Evolutionary conservation across 2,113 vertebrate genomes (phyloP).

Genomic region (Coracopsis vasa): DNA sequence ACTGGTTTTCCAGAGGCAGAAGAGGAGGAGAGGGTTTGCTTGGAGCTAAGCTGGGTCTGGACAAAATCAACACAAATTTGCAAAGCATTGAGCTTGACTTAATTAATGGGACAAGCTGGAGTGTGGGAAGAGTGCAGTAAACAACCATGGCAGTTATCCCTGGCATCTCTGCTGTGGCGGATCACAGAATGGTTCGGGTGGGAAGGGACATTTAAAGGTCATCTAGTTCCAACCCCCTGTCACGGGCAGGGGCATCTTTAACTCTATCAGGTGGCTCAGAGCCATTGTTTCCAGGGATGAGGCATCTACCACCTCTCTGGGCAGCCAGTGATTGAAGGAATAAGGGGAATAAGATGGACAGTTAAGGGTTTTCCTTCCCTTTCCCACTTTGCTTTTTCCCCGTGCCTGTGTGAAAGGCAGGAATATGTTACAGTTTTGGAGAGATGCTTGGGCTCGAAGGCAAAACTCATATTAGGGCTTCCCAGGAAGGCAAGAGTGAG

Average conservation of each 20-base stretch:
- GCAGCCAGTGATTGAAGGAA: background rate
- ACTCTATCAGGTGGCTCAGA: background rate
- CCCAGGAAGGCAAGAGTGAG: background rate
- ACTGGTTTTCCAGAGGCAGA: background rate
- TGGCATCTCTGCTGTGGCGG: background rate
- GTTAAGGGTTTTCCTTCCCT: background rate
- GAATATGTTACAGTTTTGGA: background rate
- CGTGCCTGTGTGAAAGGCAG: background rate
- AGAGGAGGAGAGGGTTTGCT: background rate
- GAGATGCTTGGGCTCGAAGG: background rate
- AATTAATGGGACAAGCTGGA: background rate
- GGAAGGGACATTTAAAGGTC: background rate
- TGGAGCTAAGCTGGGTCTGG: background rate
- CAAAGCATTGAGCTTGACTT: background rate
- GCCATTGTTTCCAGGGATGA: background rate
- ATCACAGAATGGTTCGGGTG: background rate
- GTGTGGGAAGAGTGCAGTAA: background rate
- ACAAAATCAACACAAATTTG: background rate
- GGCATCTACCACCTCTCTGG: background rate
- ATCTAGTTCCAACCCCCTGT: background rate
- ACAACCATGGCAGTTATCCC: background rate
- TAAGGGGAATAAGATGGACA: background rate
- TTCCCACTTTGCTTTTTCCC: background rate
- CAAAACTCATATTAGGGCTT: background rate
- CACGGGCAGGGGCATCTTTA: background rate